These are phyloP conservation scores for Zoanthus sansibaricus DNA, from an alignment of 92 coral and sea anemone species.

Conservation along the genomic window DNA sequence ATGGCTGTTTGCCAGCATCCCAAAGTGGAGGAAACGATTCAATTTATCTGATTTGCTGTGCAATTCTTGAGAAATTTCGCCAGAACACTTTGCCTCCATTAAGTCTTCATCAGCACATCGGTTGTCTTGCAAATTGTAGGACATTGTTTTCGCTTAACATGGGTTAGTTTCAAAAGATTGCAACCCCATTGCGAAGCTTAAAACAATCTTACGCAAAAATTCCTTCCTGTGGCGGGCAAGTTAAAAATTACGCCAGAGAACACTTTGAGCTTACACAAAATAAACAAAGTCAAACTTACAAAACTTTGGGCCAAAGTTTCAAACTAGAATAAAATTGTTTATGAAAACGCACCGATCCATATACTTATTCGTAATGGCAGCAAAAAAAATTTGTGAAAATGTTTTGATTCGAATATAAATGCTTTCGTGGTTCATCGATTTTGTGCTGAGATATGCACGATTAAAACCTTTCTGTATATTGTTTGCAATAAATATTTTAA, in stretches of 20 bases:
- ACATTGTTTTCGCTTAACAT: slow-evolving; percentile 41
- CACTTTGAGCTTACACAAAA: neutral
- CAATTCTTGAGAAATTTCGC: neutral
- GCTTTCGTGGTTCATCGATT: neutral
- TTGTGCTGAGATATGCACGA: neutral
- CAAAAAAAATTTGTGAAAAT: neutral
- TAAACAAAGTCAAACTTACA: no score
- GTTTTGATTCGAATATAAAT: neutral
- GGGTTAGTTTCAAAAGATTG: slow-evolving; percentile 13
- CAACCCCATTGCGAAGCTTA: slow-evolving; percentile 30
- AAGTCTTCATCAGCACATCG: slow-evolving; percentile 3
- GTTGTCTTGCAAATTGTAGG: slow-evolving; percentile 6
- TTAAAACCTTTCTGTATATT: neutral
- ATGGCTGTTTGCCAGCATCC: slow-evolving; percentile 13
- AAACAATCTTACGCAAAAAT: neutral
- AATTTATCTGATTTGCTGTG: slow-evolving; percentile 3
- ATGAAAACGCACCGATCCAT: no score
- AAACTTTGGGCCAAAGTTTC: no score
- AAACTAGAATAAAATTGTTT: no score
- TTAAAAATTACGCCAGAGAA: neutral
- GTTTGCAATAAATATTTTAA: slow-evolving; percentile 1
- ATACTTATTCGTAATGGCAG: neutral
- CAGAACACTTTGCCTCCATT: neutral
- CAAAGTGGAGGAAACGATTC: slow-evolving; percentile 3
- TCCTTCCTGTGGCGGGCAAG: neutral